phyloP scores from a whole-genome alignment of 2,888 invertebrate species.

The Parapristionchus giblindavisi region DNA sequence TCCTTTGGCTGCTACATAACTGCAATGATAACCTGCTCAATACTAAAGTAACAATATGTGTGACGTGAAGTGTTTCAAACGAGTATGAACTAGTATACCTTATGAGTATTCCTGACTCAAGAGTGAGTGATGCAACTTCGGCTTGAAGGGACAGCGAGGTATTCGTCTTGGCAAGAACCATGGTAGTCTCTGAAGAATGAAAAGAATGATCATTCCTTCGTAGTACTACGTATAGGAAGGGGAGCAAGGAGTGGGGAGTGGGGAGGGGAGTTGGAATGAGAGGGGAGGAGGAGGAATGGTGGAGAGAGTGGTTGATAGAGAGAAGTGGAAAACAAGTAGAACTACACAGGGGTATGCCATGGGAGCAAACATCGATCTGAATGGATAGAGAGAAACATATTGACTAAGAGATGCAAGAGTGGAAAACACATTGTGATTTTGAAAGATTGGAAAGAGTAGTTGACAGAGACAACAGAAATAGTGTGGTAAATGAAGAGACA shows the following conservation, averaged over 20 bases:
- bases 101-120: constrained; percentile 60
- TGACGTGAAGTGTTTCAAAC: background rate
- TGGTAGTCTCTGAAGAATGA: constrained; percentile 10
- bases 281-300: constrained; percentile 9
- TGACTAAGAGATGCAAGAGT: background rate
- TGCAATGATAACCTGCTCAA: background rate
- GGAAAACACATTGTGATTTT: background rate
- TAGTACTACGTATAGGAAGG: background rate
- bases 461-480: no score
- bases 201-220: constrained; percentile 1
- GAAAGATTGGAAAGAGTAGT: no score
- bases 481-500: no score
- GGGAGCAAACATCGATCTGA: background rate
- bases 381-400: background rate
- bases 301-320: background rate
- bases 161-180: constrained; percentile 12
- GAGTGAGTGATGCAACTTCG: constrained; percentile 20
- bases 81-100: constrained; percentile 44
- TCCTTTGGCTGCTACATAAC: constrained; percentile 24
- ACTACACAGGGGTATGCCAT: constrained; percentile 14
- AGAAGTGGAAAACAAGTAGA: constrained; percentile 12
- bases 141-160: constrained; percentile 19
- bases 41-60: background rate
- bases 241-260: background rate
- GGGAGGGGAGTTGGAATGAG: background rate